These are phyloP conservation scores for Hirtodrosophila duncani DNA, from an alignment of 2,888 invertebrate species.

Conservation along the genomic window DNA sequence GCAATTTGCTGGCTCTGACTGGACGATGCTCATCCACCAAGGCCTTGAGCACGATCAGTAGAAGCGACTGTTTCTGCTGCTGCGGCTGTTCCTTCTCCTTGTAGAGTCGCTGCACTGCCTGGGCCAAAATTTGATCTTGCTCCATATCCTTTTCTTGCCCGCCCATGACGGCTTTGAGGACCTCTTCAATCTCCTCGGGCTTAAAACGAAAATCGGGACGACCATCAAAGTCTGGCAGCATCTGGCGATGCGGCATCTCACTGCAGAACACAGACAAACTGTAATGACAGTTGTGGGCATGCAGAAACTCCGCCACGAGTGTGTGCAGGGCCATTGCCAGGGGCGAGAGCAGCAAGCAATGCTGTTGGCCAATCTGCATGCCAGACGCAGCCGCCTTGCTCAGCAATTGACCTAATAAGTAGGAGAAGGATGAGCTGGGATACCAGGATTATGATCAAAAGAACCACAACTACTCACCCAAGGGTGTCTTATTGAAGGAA, in stretches of 20 bases:
- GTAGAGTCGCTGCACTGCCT: conserved; percentile 24
- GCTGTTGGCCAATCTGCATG: conserved; percentile 8
- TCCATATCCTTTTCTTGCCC: background rate
- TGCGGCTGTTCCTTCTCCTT: conserved; percentile 9
- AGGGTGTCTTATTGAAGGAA: conserved; percentile 73
- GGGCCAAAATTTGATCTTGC: background rate
- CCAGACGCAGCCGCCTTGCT: conserved; percentile 20
- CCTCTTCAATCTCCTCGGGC: conserved; percentile 63
- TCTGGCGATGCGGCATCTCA: conserved; percentile 75
- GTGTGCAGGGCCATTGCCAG: conserved; percentile 72
- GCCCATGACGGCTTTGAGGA: conserved; percentile 51
- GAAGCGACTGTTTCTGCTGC: conserved; percentile 23
- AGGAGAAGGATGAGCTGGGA: background rate
- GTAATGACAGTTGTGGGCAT: conserved; percentile 76
- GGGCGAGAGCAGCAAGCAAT: conserved; percentile 59
- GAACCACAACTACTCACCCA: conserved; percentile 76
- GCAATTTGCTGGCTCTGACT: background rate
- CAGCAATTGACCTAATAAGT: conserved; percentile 36
- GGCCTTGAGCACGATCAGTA: conserved; percentile 24
- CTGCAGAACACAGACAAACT: conserved; percentile 77
- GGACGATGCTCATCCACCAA: conserved; percentile 13
- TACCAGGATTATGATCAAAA: background rate
- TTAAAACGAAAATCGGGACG: conserved; percentile 71
- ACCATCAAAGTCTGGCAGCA: conserved; percentile 74
- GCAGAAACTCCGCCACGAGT: conserved; percentile 77